Evolutionary conservation across 2,113 vertebrate genomes (phyloP).

Genomic region (Zingel zingel): DNA sequence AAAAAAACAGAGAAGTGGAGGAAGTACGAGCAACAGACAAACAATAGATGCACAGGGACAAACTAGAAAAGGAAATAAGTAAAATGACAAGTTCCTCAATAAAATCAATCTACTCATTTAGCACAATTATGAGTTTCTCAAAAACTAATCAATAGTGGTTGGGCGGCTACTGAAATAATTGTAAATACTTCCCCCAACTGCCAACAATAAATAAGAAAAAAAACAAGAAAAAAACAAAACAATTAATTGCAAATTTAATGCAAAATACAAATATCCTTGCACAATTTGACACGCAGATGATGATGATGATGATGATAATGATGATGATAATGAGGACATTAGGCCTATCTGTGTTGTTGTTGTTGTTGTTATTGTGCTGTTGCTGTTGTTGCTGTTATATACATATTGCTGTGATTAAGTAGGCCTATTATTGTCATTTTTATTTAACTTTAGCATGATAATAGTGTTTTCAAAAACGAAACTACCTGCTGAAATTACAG

Average conservation of each 20-base stretch:
- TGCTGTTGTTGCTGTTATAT: background rate
- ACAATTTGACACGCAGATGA: background rate
- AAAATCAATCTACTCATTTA: background rate
- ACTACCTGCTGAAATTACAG: no score
- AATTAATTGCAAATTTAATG: background rate
- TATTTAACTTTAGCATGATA: no score
- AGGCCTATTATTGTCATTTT: background rate
- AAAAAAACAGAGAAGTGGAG: slow-evolving; percentile 17
- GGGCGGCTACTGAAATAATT: background rate
- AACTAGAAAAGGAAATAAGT: slow-evolving; percentile 24
- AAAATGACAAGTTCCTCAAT: background rate
- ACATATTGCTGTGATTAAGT: background rate
- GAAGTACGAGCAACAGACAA: background rate
- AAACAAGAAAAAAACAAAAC: background rate
- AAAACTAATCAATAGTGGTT: background rate
- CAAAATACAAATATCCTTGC: background rate
- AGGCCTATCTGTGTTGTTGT: background rate
- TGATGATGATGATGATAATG: background rate
- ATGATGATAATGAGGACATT: background rate
- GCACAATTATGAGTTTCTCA: background rate
- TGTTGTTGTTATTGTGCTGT: background rate
- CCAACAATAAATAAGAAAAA: background rate
- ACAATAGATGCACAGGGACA: background rate
- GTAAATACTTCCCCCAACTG: background rate
- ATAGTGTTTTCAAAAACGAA: background rate